Percentiles rank a stretch among this genome's conserved stretches.
Conservation (phyloP, 2,113 vertebrate species). For the Archilochus colubris region DNA sequence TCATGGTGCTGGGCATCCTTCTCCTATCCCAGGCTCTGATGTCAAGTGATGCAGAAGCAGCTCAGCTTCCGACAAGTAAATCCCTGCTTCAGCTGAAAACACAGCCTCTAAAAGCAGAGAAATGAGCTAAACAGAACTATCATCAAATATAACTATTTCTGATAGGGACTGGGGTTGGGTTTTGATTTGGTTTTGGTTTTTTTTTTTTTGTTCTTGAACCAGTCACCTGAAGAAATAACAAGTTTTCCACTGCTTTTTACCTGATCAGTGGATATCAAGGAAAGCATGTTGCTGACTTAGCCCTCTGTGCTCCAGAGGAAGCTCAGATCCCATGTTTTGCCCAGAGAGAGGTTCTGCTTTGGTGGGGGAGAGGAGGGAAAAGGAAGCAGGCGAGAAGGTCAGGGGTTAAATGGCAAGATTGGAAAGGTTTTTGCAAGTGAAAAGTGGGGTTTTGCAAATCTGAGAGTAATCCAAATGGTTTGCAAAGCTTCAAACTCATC, state of each 20-base stretch:
- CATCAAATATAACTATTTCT: fast-evolving
- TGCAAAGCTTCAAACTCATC: not conserved
- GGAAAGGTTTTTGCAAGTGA: conserved; percentile 6
- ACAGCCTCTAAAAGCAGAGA: not conserved
- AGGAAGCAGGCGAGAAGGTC: not conserved
- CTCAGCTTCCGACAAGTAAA: not conserved
- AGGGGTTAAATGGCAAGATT: conserved; percentile 18
- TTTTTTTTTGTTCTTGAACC: not conserved
- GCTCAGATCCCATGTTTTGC: not conserved
- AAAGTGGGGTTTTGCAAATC: conserved; percentile 49
- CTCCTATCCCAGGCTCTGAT: not conserved
- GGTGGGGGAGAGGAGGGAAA: not conserved
- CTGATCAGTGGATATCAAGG: not conserved
- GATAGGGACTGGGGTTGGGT: not conserved
- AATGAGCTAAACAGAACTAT: not conserved
- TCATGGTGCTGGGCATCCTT: not conserved
- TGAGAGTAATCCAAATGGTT: not conserved
- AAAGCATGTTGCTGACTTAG: not conserved
- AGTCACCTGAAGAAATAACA: not conserved
- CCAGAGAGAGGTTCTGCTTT: not conserved
- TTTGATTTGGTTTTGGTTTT: too few relatives aligned
- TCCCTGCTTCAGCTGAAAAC: not conserved
- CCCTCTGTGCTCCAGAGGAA: not conserved
- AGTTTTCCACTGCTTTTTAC: not conserved
- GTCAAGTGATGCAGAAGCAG: not conserved